phyloP scores from a whole-genome alignment of 2,888 invertebrate species.

The Rhimphoctona megacephalus region DNA sequence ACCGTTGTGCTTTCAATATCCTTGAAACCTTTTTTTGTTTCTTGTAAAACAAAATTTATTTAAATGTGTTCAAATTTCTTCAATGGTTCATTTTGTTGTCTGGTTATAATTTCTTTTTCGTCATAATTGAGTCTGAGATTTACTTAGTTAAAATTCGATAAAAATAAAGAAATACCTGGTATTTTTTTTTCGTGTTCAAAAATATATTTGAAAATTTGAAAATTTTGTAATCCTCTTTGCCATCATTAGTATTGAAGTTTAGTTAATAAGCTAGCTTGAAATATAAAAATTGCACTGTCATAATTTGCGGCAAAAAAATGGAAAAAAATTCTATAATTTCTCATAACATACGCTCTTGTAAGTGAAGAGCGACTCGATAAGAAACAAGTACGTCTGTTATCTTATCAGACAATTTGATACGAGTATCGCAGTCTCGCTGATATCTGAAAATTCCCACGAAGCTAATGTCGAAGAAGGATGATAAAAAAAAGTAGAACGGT shows the following conservation, averaged over 20 bases:
- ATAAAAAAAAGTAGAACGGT: slow-evolving; percentile 13
- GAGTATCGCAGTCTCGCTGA: slow-evolving; percentile 14
- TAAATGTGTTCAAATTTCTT: neutral
- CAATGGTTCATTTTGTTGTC: neutral
- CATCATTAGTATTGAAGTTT: neutral
- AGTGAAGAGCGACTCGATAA: slow-evolving; percentile 27
- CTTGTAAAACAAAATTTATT: neutral
- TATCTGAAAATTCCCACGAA: slow-evolving; percentile 15
- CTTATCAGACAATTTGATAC: slow-evolving; percentile 50
- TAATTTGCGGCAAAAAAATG: neutral
- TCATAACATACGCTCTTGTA: neutral
- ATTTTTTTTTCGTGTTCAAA: neutral
- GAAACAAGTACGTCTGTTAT: slow-evolving; percentile 39
- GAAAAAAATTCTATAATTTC: neutral
- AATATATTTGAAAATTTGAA: neutral
- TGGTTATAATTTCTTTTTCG: neutral
- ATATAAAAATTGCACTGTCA: neutral
- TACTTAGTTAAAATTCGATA: neutral
- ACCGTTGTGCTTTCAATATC: neutral
- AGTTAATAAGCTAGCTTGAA: neutral
- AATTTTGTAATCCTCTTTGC: neutral
- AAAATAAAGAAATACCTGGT: neutral
- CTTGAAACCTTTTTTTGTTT: neutral
- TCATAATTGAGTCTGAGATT: neutral
- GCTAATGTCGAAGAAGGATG: neutral